phyloP scores from a whole-genome alignment of 2,113 vertebrate species.

The Anser cygnoides region DNA sequence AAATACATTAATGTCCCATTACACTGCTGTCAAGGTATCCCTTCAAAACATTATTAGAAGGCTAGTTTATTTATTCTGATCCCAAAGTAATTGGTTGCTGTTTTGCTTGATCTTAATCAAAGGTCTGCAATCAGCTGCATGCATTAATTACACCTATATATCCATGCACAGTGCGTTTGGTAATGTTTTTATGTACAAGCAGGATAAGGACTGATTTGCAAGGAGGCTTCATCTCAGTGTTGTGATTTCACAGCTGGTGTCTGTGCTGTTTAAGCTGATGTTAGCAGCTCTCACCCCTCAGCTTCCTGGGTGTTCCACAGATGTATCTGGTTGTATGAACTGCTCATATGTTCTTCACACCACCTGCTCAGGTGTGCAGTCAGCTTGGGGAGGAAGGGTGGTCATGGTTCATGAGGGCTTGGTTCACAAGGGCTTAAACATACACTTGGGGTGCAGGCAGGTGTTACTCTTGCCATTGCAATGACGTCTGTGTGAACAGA shows the following conservation, averaged over 20 bases:
- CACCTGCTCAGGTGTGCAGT: rapidly evolving
- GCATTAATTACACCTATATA: not conserved
- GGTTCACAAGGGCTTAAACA: not conserved
- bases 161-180: not conserved
- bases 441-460: too few species aligned
- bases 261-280: not conserved
- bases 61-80: not conserved
- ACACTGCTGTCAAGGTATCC: not conserved
- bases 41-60: not conserved
- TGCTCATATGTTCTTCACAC: not conserved
- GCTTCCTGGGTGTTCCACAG: not conserved
- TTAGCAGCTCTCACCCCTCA: rapidly evolving
- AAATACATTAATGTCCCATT: not conserved
- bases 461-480: not conserved
- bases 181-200: not conserved
- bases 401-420: not conserved
- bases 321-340: not conserved
- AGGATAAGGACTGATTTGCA: not conserved
- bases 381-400: not conserved
- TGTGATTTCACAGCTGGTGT: not conserved
- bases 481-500: not conserved
- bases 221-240: not conserved
- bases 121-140: not conserved
- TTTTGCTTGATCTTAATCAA: constrained; percentile 4
- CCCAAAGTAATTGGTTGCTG: not conserved